Conservation (phyloP, 2,113 vertebrate species). For the Lophura nycthemera region DNA sequence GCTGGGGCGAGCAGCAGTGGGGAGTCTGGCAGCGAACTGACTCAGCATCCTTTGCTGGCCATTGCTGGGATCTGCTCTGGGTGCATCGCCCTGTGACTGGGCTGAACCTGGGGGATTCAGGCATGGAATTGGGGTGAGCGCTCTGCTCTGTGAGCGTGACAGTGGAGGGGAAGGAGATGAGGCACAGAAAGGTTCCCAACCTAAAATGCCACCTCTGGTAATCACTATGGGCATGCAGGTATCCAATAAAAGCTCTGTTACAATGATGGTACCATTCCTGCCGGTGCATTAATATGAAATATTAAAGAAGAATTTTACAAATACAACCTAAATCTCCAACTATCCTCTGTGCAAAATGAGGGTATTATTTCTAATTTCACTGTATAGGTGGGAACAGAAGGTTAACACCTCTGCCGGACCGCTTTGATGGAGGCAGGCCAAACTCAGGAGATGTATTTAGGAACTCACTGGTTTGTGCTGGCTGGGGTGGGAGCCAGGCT, state of each 20-base stretch:
- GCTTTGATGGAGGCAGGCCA: not conserved
- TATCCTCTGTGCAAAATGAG: not conserved
- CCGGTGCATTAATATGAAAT: not conserved
- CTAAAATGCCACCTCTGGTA: not conserved
- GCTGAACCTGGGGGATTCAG: not conserved
- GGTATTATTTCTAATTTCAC: not conserved
- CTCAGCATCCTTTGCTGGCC: not conserved
- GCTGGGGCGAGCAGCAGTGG: not conserved
- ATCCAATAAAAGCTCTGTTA: fast-evolving
- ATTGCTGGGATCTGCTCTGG: not conserved
- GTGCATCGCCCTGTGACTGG: not conserved
- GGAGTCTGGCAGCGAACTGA: not conserved
- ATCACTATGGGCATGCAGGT: fast-evolving
- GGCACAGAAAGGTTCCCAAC: not conserved
- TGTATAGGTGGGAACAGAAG: fast-evolving
- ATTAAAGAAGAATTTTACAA: not conserved
- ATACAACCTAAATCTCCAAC: not conserved
- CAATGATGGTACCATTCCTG: not conserved
- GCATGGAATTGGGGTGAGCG: fast-evolving
- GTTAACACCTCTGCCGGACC: not conserved
- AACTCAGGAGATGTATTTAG: not conserved
- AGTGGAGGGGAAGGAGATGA: not conserved
- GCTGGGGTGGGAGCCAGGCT: fast-evolving
- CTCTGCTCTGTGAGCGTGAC: not conserved
- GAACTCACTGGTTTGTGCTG: not conserved